Conservation (phyloP, 1,140 invertebrate species). For the Tetragonula clypearis region DNA sequence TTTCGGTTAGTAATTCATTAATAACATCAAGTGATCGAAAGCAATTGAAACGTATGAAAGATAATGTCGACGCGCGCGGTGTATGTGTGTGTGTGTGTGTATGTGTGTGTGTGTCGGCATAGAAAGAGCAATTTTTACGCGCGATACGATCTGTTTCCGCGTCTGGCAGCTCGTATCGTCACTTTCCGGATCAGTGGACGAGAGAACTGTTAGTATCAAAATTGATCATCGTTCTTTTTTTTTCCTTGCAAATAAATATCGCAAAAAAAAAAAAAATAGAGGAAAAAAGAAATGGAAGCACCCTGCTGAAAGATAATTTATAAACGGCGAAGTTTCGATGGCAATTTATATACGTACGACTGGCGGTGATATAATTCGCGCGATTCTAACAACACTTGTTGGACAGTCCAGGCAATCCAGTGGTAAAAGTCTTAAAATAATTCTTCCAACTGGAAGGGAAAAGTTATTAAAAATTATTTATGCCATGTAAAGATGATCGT, state of each 20-base stretch:
- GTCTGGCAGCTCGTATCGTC: conserved; percentile 59
- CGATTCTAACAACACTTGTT: conserved; percentile 7
- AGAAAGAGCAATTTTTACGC: conserved; percentile 49
- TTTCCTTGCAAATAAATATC: conserved; percentile 54
- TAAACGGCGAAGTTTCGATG: conserved; percentile 52
- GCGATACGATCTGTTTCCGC: conserved; percentile 63
- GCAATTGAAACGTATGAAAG: conserved; percentile 24
- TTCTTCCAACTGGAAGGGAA: neutral
- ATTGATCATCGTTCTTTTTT: conserved; percentile 53
- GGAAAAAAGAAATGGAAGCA: conserved; percentile 33
- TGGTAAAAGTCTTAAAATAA: neutral
- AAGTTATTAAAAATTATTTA: neutral
- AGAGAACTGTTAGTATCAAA: conserved; percentile 54
- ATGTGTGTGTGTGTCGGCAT: neutral
- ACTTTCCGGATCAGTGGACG: conserved; percentile 65
- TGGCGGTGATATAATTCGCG: neutral
- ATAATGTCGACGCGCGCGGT: neutral
- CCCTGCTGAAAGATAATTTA: conserved; percentile 54
- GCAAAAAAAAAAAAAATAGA: conserved; percentile 31
- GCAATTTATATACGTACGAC: conserved; percentile 8
- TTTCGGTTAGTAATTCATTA: conserved; percentile 18
- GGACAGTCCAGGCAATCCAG: neutral
- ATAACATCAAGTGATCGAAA: conserved; percentile 19
- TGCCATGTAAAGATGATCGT: no score
- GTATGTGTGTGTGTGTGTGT: neutral